Conservation (phyloP, 2,113 vertebrate species). For the Laticauda laticaudata region DNA sequence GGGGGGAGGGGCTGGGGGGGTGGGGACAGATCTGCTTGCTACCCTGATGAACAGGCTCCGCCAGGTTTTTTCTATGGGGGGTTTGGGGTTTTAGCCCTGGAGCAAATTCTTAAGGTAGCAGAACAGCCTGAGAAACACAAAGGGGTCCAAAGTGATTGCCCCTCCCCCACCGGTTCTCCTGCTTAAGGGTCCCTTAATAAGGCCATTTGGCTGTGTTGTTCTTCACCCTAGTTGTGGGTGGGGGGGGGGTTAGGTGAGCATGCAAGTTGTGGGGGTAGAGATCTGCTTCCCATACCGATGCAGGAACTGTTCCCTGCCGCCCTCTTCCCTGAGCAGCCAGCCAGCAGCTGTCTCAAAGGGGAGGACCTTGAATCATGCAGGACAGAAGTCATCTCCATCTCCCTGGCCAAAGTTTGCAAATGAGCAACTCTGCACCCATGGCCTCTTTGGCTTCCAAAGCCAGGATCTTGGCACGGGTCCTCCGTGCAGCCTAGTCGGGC, state of each 20-base stretch:
- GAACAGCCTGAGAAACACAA: fast-evolving
- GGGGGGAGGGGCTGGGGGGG: too few species aligned
- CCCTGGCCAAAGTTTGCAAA: too few species aligned
- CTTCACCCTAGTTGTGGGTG: background rate
- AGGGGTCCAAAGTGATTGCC: background rate
- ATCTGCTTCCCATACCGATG: too few species aligned
- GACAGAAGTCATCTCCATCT: background rate
- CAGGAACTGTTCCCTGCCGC: background rate
- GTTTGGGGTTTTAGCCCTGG: background rate
- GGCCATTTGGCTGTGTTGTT: background rate
- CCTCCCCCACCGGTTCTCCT: background rate
- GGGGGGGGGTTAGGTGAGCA: background rate
- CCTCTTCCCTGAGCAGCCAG: too few species aligned
- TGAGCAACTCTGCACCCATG: too few species aligned
- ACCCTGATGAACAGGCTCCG: background rate
- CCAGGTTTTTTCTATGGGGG: background rate
- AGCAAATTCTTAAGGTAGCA: background rate
- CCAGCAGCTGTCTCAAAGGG: background rate
- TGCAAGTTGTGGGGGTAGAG: too few species aligned
- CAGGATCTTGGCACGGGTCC: background rate
- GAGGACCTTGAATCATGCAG: background rate
- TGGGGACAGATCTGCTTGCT: background rate
- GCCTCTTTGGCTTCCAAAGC: too few species aligned
- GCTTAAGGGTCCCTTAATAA: background rate
- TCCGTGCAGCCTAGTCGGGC: background rate